phyloP scores from a whole-genome alignment of 30 jellyfish, hydroid and myxozoan genomes.

The Morbakka virulenta region DNA sequence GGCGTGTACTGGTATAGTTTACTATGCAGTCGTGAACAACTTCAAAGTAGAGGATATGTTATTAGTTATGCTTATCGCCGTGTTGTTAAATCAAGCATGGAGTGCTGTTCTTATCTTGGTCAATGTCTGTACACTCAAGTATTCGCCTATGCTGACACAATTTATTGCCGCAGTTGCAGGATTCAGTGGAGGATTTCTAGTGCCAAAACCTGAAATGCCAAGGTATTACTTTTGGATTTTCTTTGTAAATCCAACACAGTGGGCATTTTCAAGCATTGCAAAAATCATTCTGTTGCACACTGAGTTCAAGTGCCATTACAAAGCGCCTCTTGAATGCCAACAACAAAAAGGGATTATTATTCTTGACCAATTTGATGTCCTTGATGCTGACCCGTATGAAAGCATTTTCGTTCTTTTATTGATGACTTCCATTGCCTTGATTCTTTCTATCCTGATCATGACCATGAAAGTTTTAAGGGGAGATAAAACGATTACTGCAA shows the following conservation, averaged over 20 bases:
- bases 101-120: slow-evolving; percentile 52
- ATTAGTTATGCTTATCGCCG: slow-evolving; percentile 72
- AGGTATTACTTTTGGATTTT: slow-evolving; percentile 74
- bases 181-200: slow-evolving; percentile 90
- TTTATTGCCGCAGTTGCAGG: slow-evolving; percentile 89
- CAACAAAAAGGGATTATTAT: slow-evolving; percentile 51
- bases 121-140: slow-evolving; percentile 58
- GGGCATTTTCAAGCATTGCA: slow-evolving; percentile 83
- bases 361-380: slow-evolving; percentile 69
- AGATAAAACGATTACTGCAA: not conserved
- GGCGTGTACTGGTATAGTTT: slow-evolving; percentile 55
- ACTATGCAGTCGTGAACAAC: slow-evolving; percentile 57
- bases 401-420: slow-evolving; percentile 49
- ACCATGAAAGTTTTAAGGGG: slow-evolving; percentile 19
- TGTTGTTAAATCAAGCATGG: slow-evolving; percentile 86
- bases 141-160: slow-evolving; percentile 80
- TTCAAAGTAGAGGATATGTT: slow-evolving; percentile 56
- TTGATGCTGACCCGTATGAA: slow-evolving; percentile 44
- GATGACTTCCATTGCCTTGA: slow-evolving; percentile 44
- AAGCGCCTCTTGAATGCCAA: slow-evolving; percentile 70
- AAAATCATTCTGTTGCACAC: slow-evolving; percentile 52
- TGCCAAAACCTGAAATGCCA: slow-evolving; percentile 95
- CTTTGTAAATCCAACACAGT: slow-evolving; percentile 88
- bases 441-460: slow-evolving; percentile 38
- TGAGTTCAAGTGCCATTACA: slow-evolving; percentile 48